Evolutionary conservation across 2,113 vertebrate species (phyloP).

Genomic region (Ciconia boyciana): DNA sequence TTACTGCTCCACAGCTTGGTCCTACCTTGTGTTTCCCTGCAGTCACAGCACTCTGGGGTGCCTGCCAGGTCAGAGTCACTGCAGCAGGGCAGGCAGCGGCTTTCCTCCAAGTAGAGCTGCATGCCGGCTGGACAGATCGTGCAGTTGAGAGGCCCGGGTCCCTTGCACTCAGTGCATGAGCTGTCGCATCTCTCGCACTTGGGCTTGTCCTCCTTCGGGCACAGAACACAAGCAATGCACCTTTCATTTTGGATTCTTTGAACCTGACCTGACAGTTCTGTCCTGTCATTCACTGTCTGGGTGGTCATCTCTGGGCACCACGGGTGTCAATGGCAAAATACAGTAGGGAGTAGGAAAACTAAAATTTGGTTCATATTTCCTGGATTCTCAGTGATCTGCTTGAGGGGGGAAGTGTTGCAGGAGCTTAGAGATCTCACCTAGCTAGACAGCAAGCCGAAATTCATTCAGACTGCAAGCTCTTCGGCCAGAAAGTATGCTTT

Average conservation of each 20-base stretch:
- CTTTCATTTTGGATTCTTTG: background rate
- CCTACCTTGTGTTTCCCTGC: conserved; percentile 75
- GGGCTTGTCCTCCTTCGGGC: conserved; percentile 31
- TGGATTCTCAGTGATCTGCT: background rate
- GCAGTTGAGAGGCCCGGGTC: conserved; percentile 81
- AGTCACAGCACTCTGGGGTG: conserved; percentile 85
- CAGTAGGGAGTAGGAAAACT: background rate
- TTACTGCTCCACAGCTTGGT: background rate
- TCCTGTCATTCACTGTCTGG: background rate
- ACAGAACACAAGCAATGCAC: background rate
- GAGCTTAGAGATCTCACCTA: background rate
- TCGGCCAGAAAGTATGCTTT: background rate
- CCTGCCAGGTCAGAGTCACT: background rate
- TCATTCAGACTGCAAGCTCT: background rate
- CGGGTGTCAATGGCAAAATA: background rate
- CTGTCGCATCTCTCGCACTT: conserved; percentile 80
- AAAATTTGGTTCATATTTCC: background rate
- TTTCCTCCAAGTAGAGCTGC: conserved; percentile 75
- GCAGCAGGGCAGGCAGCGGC: conserved; percentile 88
- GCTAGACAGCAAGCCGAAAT: background rate
- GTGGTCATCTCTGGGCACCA: background rate
- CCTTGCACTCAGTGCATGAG: conserved; percentile 86
- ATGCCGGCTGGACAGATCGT: conserved; percentile 76
- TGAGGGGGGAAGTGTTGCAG: background rate
- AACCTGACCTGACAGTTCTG: background rate